Conservation (phyloP, 2,113 vertebrate genomes). For the Pangasianodon gigas region DNA sequence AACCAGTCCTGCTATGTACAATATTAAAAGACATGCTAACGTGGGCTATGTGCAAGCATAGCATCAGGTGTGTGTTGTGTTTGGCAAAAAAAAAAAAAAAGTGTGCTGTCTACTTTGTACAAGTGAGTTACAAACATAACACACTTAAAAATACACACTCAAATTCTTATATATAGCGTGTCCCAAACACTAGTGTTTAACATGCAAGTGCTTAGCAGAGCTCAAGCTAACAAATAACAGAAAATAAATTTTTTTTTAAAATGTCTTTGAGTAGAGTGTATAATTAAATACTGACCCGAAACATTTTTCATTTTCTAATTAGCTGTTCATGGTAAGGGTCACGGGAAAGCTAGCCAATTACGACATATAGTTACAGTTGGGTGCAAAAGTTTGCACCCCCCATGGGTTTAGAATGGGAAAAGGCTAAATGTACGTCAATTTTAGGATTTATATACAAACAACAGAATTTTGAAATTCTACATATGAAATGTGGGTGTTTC, state of each 20-base stretch:
- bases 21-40: conserved; percentile 29
- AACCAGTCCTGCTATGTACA: not conserved
- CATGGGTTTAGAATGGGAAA: not conserved
- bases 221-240: not conserved
- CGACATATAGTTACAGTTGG: not conserved
- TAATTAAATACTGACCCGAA: not conserved
- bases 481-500: not conserved
- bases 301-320: not conserved
- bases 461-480: not conserved
- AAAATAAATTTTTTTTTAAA: not conserved
- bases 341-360: not conserved
- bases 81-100: not conserved
- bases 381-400: not conserved
- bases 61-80: conserved; percentile 33
- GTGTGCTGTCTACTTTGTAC: conserved; percentile 7
- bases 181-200: not conserved
- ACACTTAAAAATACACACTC: not conserved
- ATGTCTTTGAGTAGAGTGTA: not conserved
- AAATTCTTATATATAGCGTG: not conserved
- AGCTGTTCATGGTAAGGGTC: not conserved
- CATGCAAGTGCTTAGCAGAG: not conserved
- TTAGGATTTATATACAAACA: not conserved
- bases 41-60: conserved; percentile 25
- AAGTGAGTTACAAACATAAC: not conserved
- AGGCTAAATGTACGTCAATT: too few relatives aligned